A percentile compares a stretch with the other conserved stretches of the same genome.
phyloP scores from a whole-genome alignment of 2,888 invertebrate genomes.

The Scaptomyza cyrtandrae region DNA sequence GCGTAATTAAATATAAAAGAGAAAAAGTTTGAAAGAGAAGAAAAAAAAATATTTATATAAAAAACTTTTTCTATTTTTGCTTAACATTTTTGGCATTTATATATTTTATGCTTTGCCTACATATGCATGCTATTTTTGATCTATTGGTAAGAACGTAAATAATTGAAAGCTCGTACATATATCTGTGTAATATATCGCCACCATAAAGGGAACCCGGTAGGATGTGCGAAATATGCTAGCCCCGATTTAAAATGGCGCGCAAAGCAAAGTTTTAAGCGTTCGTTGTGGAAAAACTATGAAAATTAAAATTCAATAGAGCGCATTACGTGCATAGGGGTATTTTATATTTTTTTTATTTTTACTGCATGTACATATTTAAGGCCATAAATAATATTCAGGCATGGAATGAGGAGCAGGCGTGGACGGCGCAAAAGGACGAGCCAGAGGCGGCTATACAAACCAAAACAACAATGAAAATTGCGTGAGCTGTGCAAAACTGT shows the following conservation, averaged over 20 bases:
- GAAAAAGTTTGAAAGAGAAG: neutral
- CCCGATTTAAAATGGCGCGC: neutral
- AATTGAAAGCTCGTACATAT: no score
- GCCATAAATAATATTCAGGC: conserved; percentile 61
- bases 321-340: conserved; percentile 12
- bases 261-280: conserved; percentile 1
- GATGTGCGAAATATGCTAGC: neutral
- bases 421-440: neutral
- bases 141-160: no score
- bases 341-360: conserved; percentile 9
- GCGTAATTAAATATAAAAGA: neutral
- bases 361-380: conserved; percentile 43
- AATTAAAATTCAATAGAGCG: conserved; percentile 55
- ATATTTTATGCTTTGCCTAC: neutral
- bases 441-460: conserved; percentile 15
- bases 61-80: neutral
- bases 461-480: conserved; percentile 60
- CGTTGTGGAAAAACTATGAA: conserved; percentile 17
- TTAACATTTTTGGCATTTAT: neutral
- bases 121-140: no score
- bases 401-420: neutral
- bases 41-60: neutral
- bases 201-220: no score
- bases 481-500: conserved; percentile 73
- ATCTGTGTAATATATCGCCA: no score